Conservation (phyloP, 2,888 invertebrate species). For the Nephrotoma guestfalica region DNA sequence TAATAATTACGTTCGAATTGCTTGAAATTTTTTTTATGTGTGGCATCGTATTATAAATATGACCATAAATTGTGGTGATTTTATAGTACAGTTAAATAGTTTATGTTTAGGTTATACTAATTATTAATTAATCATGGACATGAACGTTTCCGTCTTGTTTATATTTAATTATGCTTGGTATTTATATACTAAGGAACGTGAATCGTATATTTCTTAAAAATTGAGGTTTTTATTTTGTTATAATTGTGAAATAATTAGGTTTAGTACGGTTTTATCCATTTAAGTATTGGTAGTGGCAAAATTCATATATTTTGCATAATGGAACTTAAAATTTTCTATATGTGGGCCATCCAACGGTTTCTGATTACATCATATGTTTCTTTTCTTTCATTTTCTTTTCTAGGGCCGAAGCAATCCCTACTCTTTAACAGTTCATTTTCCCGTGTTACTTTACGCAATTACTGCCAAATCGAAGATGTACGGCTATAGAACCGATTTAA, state of each 20-base stretch:
- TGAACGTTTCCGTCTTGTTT: background rate
- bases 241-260: background rate
- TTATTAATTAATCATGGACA: background rate
- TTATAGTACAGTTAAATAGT: background rate
- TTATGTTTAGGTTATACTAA: background rate
- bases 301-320: no score
- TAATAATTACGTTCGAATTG: background rate
- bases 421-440: no score
- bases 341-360: no score
- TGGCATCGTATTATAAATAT: background rate
- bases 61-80: background rate
- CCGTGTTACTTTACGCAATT: no score
- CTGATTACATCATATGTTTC: no score
- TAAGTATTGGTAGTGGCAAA: no score
- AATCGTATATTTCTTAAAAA: background rate
- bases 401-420: no score
- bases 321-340: no score
- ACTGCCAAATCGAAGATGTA: no score
- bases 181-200: background rate
- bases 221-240: background rate
- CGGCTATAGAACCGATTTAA: no score
- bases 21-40: background rate
- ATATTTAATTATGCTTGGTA: background rate
- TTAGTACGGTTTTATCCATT: background rate
- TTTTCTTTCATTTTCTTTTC: no score